A percentile compares a stretch with the other conserved stretches of the same genome.
phyloP scores from a whole-genome alignment of 1,140 invertebrate genomes.

The Diorhabda elongata region DNA sequence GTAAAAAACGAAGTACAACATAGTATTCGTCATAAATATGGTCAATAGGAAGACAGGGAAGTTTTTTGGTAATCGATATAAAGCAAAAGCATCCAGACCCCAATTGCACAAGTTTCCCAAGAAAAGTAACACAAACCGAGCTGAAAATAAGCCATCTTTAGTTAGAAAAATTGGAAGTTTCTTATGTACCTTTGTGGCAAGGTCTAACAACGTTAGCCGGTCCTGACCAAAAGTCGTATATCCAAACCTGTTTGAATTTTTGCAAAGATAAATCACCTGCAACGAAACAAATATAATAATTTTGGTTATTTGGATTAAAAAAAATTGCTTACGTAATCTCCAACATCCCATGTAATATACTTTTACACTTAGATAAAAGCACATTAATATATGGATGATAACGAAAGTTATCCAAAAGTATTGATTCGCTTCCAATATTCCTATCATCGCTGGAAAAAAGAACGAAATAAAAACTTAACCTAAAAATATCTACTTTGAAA shows the following conservation, averaged over 20 bases:
- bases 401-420: slow-evolving; percentile 78
- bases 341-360: slow-evolving; percentile 84
- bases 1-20: slow-evolving; percentile 80
- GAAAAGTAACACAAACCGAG: slow-evolving; percentile 55
- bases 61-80: slow-evolving; percentile 63
- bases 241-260: slow-evolving; percentile 48
- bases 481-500: no score
- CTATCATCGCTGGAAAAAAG: slow-evolving; percentile 62
- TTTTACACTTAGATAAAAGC: slow-evolving; percentile 71
- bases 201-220: slow-evolving; percentile 51
- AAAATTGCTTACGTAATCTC: slow-evolving; percentile 57
- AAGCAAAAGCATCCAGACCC: slow-evolving; percentile 66
- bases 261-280: slow-evolving; percentile 47
- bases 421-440: slow-evolving; percentile 68
- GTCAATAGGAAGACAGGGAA: slow-evolving; percentile 79
- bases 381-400: slow-evolving; percentile 63
- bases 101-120: slow-evolving; percentile 74
- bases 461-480: no score
- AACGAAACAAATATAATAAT: slow-evolving; percentile 10
- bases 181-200: slow-evolving; percentile 47
- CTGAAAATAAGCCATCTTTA: slow-evolving; percentile 26
- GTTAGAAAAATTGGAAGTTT: no score
- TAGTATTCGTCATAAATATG: slow-evolving; percentile 78
- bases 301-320: no score
- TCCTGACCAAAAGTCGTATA: slow-evolving; percentile 46